These are phyloP conservation scores for Diglossa brunneiventris DNA, from an alignment of 2,113 vertebrate genomes.

Conservation along the genomic window DNA sequence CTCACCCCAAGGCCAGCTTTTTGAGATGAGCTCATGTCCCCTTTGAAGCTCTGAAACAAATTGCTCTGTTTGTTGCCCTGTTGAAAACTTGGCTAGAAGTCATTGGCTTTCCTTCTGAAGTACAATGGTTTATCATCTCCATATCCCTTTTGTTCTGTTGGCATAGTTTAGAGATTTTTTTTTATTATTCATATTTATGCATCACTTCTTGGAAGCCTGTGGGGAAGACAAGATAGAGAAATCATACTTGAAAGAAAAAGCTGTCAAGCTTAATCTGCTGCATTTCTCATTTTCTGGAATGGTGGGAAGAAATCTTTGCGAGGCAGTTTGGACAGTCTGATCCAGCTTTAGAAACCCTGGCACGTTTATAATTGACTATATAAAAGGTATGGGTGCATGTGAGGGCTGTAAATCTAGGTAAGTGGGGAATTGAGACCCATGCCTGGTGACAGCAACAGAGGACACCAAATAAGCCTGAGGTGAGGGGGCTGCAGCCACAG, in stretches of 20 bases:
- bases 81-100: conserved; percentile 23
- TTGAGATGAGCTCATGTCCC: background rate
- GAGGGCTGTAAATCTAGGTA: background rate
- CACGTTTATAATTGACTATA: background rate
- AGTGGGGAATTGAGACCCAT: background rate
- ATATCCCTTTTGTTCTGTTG: conserved; percentile 2
- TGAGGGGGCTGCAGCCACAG: background rate
- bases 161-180: background rate
- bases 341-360: background rate
- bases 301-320: background rate
- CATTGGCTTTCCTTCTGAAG: conserved; percentile 4
- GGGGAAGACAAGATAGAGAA: conserved; percentile 12
- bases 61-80: background rate
- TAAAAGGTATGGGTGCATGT: background rate
- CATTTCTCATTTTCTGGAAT: conserved; percentile 2
- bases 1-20: background rate
- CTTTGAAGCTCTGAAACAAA: conserved; percentile 26
- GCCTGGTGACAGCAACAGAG: background rate
- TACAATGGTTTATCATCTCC: background rate
- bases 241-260: background rate
- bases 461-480: background rate
- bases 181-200: conserved; percentile 12
- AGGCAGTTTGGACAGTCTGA: background rate
- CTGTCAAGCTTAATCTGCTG: background rate
- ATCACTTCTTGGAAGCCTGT: background rate